Evolutionary conservation across 2,888 invertebrate genomes (phyloP), one percentile per base, ranked within the genome.

Genomic region (Iselma pallidipennis): DNA sequence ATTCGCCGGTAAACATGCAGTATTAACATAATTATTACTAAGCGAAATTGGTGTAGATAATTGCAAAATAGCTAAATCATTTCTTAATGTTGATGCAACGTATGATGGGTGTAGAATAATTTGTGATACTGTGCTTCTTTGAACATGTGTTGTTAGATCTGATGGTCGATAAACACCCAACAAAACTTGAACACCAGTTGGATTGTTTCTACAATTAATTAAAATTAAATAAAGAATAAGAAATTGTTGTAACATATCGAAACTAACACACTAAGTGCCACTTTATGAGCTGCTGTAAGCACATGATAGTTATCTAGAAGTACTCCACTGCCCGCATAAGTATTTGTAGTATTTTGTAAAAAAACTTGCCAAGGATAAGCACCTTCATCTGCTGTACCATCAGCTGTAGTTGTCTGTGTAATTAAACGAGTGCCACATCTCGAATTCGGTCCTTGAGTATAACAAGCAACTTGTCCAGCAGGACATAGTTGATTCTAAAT

Each of bases 41-140:
- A 86, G 84, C 0, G 85, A 84, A 16, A 89, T 86, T 0, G 87
- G 74, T 0, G 83, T 74, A 68, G 85, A 82, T n/a, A 96, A 80
- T 61, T 88, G 85, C 23, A 96, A 78, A 0, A 96, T 84, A 1
- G 94, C 95, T 33, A 96, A 85, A 77, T 95, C 93, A 76, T 92
- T 93, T 69, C 89, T 88, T 48, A 95, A 83, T 66, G 91, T 93
- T 57, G 83, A 84, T 0, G 88, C 80, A 74, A 90, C 89, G 78
- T 87, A 96, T 88, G 7, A 76, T 53, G 9, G 61, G 56, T 55
- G 79, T 74, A 23, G 54, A 54, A 7, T 71, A 14, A 14, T 37
- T 9, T 16, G 6, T 6, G 14, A 16, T 16, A 76, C 78, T 9
- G 65, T 55, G 49, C 66, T 62, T 3, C 14, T 64, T 58, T 73